Conservation (phyloP, 2,113 vertebrate genomes). For the Neodon shergylaensis region DNA sequence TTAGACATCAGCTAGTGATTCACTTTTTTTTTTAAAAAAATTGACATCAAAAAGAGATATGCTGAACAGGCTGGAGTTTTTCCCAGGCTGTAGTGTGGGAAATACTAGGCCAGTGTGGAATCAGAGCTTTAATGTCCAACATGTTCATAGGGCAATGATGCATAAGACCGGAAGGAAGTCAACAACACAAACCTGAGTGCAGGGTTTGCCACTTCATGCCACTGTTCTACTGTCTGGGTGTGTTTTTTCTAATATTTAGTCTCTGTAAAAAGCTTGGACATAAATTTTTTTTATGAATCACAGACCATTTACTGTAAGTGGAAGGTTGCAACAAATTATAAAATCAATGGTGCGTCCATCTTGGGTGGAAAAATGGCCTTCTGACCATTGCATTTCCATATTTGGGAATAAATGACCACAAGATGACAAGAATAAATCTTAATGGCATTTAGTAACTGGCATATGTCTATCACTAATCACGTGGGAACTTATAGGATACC, state of each 20-base stretch:
- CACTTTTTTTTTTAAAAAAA: too few species aligned
- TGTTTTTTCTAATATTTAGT: slow-evolving; percentile 69
- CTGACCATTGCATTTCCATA: slow-evolving; percentile 7
- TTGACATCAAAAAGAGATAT: neutral
- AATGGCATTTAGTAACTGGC: neutral
- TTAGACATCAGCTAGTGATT: neutral
- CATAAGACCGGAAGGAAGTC: neutral
- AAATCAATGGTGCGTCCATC: slow-evolving; percentile 57
- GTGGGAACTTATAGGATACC: accelerated
- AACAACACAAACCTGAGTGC: accelerated
- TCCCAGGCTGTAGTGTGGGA: neutral
- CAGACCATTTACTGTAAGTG: slow-evolving; percentile 72
- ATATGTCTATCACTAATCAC: neutral
- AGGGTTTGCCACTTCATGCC: neutral
- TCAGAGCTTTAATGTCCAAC: neutral
- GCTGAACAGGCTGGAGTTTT: neutral
- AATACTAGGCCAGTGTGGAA: neutral
- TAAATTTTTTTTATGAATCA: slow-evolving; percentile 77
- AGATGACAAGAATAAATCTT: neutral
- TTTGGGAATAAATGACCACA: neutral
- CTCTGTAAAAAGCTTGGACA: slow-evolving; percentile 55
- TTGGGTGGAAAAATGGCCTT: slow-evolving; percentile 1
- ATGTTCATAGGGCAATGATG: neutral
- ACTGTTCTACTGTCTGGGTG: neutral
- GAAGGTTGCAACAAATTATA: slow-evolving; percentile 76